Conservation (phyloP, 2,113 vertebrate genomes). For the Brachirus orientalis region DNA sequence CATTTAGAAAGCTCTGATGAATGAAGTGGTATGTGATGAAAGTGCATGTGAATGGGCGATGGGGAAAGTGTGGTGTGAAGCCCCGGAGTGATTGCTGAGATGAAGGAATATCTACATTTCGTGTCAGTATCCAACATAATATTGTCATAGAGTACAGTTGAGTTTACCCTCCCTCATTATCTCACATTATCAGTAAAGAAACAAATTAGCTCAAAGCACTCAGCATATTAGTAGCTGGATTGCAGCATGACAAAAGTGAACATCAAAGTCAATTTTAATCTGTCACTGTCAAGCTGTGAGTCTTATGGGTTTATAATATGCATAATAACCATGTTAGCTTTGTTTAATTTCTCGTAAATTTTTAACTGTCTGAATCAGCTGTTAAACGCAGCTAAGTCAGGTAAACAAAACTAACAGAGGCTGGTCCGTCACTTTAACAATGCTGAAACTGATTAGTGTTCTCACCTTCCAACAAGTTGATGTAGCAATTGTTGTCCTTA, state of each 20-base stretch:
- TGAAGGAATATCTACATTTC: no score
- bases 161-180: no score
- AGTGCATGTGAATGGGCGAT: no score
- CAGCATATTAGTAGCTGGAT: neutral
- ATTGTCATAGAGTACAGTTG: no score
- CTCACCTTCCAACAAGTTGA: neutral
- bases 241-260: neutral
- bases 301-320: neutral
- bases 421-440: neutral
- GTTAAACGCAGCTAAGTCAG: neutral
- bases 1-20: no score
- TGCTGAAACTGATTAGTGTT: no score
- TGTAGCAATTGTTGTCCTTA: neutral
- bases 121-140: no score
- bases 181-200: neutral
- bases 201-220: neutral
- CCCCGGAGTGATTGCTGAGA: no score
- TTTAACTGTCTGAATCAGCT: neutral
- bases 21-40: no score
- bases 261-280: neutral
- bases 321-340: neutral
- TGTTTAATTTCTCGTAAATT: neutral
- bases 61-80: no score
- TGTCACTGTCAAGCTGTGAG: neutral
- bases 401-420: neutral